Evolutionary conservation across 2,888 invertebrate genomes (phyloP).

Genomic region (Sinohyriopsis cumingii): DNA sequence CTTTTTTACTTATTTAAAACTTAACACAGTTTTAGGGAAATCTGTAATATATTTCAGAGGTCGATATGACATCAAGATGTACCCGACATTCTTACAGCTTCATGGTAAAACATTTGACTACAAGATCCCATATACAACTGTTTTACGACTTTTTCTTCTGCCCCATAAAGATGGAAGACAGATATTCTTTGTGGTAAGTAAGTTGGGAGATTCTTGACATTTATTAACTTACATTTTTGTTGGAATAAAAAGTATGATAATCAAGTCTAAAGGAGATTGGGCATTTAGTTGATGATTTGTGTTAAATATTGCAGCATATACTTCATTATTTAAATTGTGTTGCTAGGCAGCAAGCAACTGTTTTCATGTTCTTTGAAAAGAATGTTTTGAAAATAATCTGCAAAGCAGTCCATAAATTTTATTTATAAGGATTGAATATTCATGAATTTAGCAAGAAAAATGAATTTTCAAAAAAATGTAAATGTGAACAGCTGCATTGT

Average conservation of each 20-base stretch:
- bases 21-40: too few relatives aligned
- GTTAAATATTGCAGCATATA: not conserved
- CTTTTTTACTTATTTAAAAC: too few relatives aligned
- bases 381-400: not conserved
- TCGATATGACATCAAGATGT: slow-evolving; percentile 96
- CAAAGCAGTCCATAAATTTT: too few relatives aligned
- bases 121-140: slow-evolving; percentile 98
- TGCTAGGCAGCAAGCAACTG: too few relatives aligned
- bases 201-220: not conserved
- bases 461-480: too few relatives aligned
- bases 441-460: too few relatives aligned
- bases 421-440: too few relatives aligned
- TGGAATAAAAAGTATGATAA: not conserved
- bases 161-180: slow-evolving; percentile 98
- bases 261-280: too few relatives aligned
- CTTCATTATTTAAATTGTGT: not conserved
- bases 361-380: too few relatives aligned
- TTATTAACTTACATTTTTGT: not conserved
- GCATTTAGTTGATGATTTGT: not conserved
- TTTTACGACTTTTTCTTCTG: slow-evolving; percentile 91
- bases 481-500: too few relatives aligned
- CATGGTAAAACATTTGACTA: slow-evolving; percentile 99
- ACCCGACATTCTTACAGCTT: slow-evolving; percentile 90
- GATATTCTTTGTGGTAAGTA: slow-evolving; percentile 95
- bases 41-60: slow-evolving; percentile 80